These are phyloP conservation scores for Mus minutoides DNA, from an alignment of 2,797 vertebrate genomes.

Conservation along the genomic window DNA sequence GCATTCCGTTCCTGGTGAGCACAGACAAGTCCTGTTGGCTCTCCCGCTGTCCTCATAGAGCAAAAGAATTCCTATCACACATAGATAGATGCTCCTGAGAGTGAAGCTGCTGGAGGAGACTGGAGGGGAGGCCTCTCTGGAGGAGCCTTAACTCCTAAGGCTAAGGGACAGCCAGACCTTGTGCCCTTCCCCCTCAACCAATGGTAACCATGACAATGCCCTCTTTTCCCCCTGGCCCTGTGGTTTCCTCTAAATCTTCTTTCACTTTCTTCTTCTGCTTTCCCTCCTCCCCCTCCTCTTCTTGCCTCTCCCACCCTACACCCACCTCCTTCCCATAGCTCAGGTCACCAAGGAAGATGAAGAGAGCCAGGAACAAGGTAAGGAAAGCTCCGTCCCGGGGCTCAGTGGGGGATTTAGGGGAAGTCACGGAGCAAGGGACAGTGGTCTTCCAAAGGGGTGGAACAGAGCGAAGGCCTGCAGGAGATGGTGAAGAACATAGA, in stretches of 20 bases:
- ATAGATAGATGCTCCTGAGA: not conserved
- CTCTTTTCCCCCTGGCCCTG: conserved; percentile 60
- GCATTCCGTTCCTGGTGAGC: not conserved
- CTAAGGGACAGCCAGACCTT: not conserved
- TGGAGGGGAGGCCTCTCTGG: not conserved
- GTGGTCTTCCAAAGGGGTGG: not conserved
- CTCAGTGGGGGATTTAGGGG: not conserved
- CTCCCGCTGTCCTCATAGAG: not conserved
- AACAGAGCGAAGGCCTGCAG: not conserved
- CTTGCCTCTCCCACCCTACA: not conserved
- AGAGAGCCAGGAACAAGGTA: conserved; percentile 44
- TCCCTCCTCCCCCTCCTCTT: not conserved
- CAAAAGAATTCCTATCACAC: not conserved
- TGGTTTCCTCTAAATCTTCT: conserved; percentile 77
- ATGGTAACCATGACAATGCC: conserved; percentile 35
- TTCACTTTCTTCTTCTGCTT: conserved; percentile 80
- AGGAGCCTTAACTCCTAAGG: not conserved
- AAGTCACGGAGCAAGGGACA: not conserved
- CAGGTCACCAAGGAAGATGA: not conserved
- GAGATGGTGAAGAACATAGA: not conserved
- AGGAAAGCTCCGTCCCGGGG: not conserved
- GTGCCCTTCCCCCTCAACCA: conserved; percentile 45
- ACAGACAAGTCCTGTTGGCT: not conserved
- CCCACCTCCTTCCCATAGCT: conserved; percentile 8
- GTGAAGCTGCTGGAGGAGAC: not conserved